A percentile compares a stretch with the other conserved stretches of the same genome.
Conservation (phyloP, 2,888 invertebrate genomes). For the Calliphora vomitoria region DNA sequence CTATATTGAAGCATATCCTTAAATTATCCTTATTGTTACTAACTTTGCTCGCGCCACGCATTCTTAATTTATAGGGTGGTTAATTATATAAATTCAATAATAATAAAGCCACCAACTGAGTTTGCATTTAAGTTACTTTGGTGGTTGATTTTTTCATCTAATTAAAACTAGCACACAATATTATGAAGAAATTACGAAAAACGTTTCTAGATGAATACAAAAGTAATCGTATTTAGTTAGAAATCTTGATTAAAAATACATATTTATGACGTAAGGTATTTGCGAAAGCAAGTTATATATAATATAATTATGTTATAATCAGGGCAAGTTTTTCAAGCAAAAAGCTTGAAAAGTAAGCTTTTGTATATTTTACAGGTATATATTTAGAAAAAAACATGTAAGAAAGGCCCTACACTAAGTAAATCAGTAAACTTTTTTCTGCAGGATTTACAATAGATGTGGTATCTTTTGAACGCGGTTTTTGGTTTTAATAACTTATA, state of each 20-base stretch:
- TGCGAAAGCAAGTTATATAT: too few relatives aligned
- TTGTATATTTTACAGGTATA: too few relatives aligned
- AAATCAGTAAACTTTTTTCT: too few relatives aligned
- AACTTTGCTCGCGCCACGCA: background rate
- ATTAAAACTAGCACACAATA: conserved; percentile 19
- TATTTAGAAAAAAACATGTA: too few relatives aligned
- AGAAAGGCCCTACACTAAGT: too few relatives aligned
- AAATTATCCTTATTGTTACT: conserved; percentile 56
- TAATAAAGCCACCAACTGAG: conserved; percentile 59
- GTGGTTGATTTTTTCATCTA: conserved; percentile 51
- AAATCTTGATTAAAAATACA: background rate
- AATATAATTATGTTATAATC: too few relatives aligned
- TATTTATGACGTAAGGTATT: background rate
- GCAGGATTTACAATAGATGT: too few relatives aligned
- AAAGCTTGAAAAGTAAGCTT: too few relatives aligned
- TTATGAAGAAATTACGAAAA: background rate
- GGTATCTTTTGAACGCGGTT: too few relatives aligned
- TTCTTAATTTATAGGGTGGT: conserved; percentile 63
- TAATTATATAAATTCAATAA: conserved; percentile 62
- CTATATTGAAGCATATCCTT: conserved; percentile 60
- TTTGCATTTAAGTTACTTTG: conserved; percentile 24
- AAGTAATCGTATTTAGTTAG: background rate
- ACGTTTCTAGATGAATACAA: background rate
- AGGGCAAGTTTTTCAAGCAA: too few relatives aligned
- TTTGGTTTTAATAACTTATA: too few relatives aligned